A percentile compares a stretch with the other conserved stretches of the same genome.
Conservation (phyloP, 1,140 invertebrate species). For the Antheraea pernyi region DNA sequence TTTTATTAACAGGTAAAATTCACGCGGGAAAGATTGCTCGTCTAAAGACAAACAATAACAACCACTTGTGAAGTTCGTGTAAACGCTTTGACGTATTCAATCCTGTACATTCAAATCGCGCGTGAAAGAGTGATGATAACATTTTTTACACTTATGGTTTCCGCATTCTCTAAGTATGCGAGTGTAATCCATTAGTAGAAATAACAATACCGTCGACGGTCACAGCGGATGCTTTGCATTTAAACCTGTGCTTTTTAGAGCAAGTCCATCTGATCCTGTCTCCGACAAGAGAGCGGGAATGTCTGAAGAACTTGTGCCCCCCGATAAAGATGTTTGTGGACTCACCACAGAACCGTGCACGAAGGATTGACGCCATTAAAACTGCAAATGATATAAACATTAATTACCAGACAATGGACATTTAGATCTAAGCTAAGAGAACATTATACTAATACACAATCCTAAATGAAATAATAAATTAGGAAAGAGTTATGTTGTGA, state of each 20-base stretch:
- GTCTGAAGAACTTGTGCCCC: constrained; percentile 66
- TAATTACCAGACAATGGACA: no score
- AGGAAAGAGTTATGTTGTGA: no score
- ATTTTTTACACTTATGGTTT: neutral
- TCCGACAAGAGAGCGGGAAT: constrained; percentile 60
- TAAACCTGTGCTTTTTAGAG: constrained; percentile 65
- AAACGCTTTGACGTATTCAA: no score
- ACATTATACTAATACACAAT: neutral
- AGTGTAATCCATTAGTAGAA: constrained; percentile 55
- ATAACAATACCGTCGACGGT: constrained; percentile 60
- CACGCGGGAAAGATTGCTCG: no score
- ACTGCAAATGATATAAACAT: constrained; percentile 37
- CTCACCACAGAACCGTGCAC: constrained; percentile 52
- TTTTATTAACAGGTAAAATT: no score
- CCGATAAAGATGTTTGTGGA: constrained; percentile 62
- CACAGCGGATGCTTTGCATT: constrained; percentile 63
- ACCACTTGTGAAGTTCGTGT: no score
- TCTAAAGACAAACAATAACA: no score
- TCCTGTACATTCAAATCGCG: no score
- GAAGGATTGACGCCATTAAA: constrained; percentile 49
- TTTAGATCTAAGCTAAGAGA: neutral
- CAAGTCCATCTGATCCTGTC: constrained; percentile 67
- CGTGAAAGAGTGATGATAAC: no score
- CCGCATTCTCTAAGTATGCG: constrained; percentile 28
- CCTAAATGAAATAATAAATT: neutral